phyloP scores from a whole-genome alignment of 2,797 vertebrate species.

The Rallus crepitans region DNA sequence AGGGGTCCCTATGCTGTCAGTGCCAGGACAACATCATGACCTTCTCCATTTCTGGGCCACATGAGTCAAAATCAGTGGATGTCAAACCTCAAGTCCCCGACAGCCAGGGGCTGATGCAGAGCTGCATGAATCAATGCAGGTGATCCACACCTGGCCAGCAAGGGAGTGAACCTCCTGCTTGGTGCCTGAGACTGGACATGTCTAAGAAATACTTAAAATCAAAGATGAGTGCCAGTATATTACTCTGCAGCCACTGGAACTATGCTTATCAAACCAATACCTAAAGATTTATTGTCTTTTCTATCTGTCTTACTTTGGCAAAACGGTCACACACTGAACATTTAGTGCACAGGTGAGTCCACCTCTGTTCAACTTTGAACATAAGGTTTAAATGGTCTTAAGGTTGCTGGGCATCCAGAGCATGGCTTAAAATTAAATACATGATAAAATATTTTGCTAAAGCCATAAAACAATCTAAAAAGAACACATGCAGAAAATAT shows the following conservation, averaged over 20 bases:
- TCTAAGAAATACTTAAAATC: not conserved
- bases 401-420: not conserved
- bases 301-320: not conserved
- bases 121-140: not conserved
- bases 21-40: not conserved
- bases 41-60: not conserved
- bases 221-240: not conserved
- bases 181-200: not conserved
- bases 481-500: not conserved
- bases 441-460: not conserved
- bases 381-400: not conserved
- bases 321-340: not conserved
- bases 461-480: not conserved
- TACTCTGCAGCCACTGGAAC: not conserved
- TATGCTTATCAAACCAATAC: not conserved
- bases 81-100: not conserved
- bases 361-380: not conserved
- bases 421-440: not conserved
- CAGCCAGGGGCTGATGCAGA: not conserved
- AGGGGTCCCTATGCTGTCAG: not conserved
- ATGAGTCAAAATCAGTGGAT: not conserved
- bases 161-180: not conserved
- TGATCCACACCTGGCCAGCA: not conserved
- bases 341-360: not conserved
- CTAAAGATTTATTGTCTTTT: not conserved